Evolutionary conservation across 35 echinoderm and acorn worm genomes (phyloP), one percentile per base, ranked within the genome.

Genomic region (Nesometra sesokonis): DNA sequence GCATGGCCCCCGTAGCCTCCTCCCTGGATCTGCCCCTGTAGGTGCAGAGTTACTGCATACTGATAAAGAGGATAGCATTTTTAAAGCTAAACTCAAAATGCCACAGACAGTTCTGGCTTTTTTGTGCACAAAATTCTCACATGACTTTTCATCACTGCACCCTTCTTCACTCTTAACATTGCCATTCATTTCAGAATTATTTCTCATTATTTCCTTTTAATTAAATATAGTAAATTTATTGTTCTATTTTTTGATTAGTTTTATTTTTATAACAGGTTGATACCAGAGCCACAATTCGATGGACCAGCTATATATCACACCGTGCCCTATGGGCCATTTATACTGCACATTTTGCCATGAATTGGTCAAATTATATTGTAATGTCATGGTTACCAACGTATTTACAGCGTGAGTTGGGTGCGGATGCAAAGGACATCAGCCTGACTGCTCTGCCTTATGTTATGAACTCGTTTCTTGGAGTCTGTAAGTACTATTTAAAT

Each of bases 371-470:
- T 78, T 97, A 97, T 43, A 94, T 97, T 17, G 87, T 97, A 82
- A 86, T 93, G 80, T 91, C 95, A 40, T 97, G 95, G 95, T 84
- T 97, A 57, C 95, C 95, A 4, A 97, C 95, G 0, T 97, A 97
- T 76, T 85, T 97, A 43, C 89, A 93, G 43, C 91, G 89, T 87
- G 85, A 85, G 23, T 83, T 97, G 0, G 92, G 89, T 46, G 95
- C 95, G 29, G 94, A 97, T 35, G 67, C 87, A 15, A 89, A 89
- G 47, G 95, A 97, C 78, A 78, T 97, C 36, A 97, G 95, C 84
- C 94, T 97, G 67, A 97, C 92, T 29, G 95, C 95, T 32, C 77
- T 97, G 82, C 95, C 95, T 23, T 97, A 94, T 82, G 84, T 97
- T 35, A 93, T 93, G 83, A 97, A 97, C 82, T 97, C 95, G 19